Base-by-base conservation (phyloP, 2,797 vertebrate species). In the Sphenopsis melanotis region DNA sequence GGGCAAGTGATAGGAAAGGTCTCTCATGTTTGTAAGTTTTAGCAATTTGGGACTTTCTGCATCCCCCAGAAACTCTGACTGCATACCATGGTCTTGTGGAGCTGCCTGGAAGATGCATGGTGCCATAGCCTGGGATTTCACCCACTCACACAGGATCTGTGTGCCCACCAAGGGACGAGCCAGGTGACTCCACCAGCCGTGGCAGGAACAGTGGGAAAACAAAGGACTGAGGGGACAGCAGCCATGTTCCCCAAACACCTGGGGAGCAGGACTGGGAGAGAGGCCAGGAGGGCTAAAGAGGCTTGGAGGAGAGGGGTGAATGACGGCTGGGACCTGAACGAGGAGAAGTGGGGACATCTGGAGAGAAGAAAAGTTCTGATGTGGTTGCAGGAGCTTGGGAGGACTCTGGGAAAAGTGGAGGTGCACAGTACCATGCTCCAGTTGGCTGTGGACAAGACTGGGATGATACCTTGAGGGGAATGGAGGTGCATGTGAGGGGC, bases 261-360 rank as follows among this genome's bases (percentile, higher is more conserved):
- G 19, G 44, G 44, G 36, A 64, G 20, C 22, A 42, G 14, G 32
- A 17, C 20, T 65, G n/a, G 17, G 3, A 68, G 17, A 68, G 39
- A 59, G 17, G 16, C 24, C 32, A 36, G 29, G 17, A 80, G 36
- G 15, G 27, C 19, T 2, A 1, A 83, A 53, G 6, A 36, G 27
- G 23, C 9, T 30, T 60, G 14, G 18, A 11, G 6, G 23, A 70
- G 24, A 79, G 83, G 15, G 11, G 18, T 5, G 27, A 68, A 21
- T 2, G 4, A 44, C 1, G 4, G 19, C 30, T 1, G 6, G 34
- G 29, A 79, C n/a, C 13, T 27, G 61, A 23, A 23, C 15, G 26
- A 46, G 22, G 15, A 41, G 34, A 75, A 16, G 1, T 66, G 57
- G 29, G 10, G 15, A 56, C 13, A 55, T 52, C 27, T 83, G 50